Conservation (phyloP, 2,113 vertebrate species). For the Lontra canadensis region DNA sequence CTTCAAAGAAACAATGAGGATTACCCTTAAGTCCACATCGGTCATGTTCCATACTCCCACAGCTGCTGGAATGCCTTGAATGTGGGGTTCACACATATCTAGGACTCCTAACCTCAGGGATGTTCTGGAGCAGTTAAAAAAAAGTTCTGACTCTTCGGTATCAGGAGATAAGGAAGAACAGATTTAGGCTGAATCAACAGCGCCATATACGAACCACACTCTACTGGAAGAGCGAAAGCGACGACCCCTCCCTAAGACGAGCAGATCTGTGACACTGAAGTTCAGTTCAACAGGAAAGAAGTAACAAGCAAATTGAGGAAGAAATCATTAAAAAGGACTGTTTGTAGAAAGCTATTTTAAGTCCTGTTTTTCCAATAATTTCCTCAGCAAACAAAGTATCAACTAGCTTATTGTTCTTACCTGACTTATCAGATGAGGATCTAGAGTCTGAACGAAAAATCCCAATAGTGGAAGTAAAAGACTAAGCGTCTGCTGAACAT, state of each 20-base stretch:
- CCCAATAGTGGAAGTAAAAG: conserved; percentile 88
- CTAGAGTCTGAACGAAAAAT: conserved; percentile 86
- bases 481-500: conserved; percentile 86
- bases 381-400: background rate
- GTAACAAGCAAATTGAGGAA: background rate
- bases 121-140: background rate
- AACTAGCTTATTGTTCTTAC: conserved; percentile 78
- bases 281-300: background rate
- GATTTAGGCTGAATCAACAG: background rate
- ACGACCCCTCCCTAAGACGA: background rate
- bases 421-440: conserved; percentile 87
- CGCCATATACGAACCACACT: background rate
- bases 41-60: too few species aligned
- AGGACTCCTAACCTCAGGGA: background rate
- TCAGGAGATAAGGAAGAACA: background rate
- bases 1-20: background rate
- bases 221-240: background rate
- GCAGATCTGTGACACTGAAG: background rate
- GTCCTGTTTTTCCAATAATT: background rate
- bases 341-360: background rate
- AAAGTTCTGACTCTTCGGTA: background rate
- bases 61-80: background rate
- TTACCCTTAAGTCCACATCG: background rate
- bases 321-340: background rate
- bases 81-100: background rate